Conservation (phyloP, 2,113 vertebrate species). For the human region GRCh38 chr1:105468501-105469000, state of each 20-base stretch:
- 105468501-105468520: not conserved
- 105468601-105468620: not conserved
- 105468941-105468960: not conserved
- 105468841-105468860: not conserved
- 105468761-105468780: not conserved
- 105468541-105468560: not conserved
- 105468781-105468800: not conserved
- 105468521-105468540: not conserved
- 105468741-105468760: not conserved
- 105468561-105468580: not conserved
- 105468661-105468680: not conserved
- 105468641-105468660: not conserved
- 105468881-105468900: not conserved
- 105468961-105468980: not conserved
- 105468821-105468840: not conserved
- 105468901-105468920: not conserved
- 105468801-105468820: not conserved
- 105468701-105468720: not conserved
- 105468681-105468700: not conserved
- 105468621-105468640: not conserved
- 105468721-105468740: not conserved
- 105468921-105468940: not conserved
- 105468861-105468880: not conserved
- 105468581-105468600: not conserved
- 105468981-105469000: not conserved